A percentile compares a stretch with the other conserved stretches of the same genome.
phyloP scores from a whole-genome alignment of 2,113 vertebrate genomes.

The Phylloscopus trochiloides region DNA sequence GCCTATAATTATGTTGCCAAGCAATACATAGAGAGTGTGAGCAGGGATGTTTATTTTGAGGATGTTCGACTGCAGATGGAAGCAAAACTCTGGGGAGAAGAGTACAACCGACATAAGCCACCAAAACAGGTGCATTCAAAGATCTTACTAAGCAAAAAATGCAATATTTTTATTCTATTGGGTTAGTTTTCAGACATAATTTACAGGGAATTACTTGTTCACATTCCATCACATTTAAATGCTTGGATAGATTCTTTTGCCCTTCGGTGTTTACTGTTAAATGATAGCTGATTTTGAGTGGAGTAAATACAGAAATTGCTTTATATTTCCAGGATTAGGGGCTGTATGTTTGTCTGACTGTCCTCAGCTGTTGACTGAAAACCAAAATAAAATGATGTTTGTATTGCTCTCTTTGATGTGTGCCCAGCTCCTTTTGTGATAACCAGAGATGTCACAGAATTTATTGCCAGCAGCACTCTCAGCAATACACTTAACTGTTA shows the following conservation, averaged over 20 bases:
- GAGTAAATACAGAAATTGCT: neutral
- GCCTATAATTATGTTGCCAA: constrained; percentile 96
- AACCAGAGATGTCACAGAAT: neutral
- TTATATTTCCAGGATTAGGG: neutral
- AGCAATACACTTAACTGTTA: neutral
- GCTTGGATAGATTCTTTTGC: neutral
- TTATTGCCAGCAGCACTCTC: neutral
- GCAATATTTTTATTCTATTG: neutral
- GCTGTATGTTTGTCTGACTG: neutral
- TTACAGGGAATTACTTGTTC: neutral
- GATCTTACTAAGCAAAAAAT: neutral
- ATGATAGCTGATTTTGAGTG: neutral
- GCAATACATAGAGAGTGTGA: constrained; percentile 87
- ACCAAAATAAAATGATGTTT: neutral
- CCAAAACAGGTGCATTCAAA: constrained; percentile 87
- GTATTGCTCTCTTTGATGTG: neutral
- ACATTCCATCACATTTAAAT: neutral
- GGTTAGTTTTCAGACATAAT: neutral
- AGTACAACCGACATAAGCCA: constrained; percentile 93
- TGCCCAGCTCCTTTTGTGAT: constrained; percentile 4
- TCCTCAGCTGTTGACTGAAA: neutral
- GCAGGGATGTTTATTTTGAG: constrained; percentile 91
- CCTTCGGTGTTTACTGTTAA: neutral
- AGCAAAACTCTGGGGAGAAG: constrained; percentile 97
- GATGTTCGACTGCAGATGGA: constrained; percentile 96